These are phyloP conservation scores for Nematopogon swammerdamellus DNA, from an alignment of 2,888 invertebrate genomes.

Conservation along the genomic window DNA sequence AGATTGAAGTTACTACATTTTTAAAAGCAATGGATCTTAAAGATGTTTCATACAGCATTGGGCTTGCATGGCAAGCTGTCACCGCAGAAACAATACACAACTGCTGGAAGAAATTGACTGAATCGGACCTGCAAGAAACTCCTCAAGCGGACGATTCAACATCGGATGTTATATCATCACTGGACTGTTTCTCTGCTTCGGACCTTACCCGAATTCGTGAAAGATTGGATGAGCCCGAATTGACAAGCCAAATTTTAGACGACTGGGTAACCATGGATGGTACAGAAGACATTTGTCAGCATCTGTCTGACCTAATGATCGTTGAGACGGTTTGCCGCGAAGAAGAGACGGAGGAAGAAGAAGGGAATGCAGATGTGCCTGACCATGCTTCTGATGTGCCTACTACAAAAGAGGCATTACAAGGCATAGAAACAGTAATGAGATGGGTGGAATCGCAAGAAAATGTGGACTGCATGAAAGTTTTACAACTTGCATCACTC, in stretches of 20 bases:
- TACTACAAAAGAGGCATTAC: background rate
- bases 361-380: background rate
- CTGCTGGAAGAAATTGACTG: background rate
- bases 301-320: background rate
- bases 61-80: background rate
- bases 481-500: no score
- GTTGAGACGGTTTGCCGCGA: background rate
- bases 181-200: background rate
- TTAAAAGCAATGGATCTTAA: background rate
- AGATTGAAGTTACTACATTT: background rate
- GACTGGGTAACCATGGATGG: background rate
- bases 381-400: background rate
- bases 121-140: background rate
- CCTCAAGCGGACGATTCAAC: background rate
- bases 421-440: no score
- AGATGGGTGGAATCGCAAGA: no score
- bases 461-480: no score
- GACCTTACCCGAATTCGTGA: background rate
- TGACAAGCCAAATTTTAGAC: background rate
- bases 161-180: background rate
- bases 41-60: background rate
- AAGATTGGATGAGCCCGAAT: background rate
- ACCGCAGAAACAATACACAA: background rate
- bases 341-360: background rate
- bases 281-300: background rate